Percentiles rank a stretch among this genome's conserved stretches.
Evolutionary conservation across 2,797 vertebrate genomes (phyloP).

Genomic region (Meda fulgida): DNA sequence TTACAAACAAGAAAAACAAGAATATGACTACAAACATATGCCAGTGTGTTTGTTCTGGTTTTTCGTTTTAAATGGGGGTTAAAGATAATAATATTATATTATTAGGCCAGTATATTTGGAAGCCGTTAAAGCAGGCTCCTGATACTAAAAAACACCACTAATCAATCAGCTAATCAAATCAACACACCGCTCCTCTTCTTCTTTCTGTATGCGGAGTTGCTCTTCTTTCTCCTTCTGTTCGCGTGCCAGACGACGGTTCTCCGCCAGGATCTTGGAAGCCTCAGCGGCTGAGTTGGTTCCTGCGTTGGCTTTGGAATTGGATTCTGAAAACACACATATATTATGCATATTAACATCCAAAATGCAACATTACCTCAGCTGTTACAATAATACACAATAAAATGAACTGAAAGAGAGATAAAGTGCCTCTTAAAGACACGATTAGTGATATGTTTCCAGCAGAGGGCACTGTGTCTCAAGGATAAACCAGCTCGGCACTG

Average conservation of each 20-base stretch:
- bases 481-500: conserved; percentile 45
- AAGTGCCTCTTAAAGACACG: not conserved
- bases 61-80: not conserved
- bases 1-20: conserved; percentile 29
- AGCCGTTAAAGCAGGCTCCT: not conserved
- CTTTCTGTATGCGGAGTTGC: conserved; percentile 81
- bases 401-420: not conserved
- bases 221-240: conserved; percentile 88
- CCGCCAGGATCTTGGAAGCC: conserved; percentile 87
- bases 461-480: conserved; percentile 68
- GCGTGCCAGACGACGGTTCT: conserved; percentile 86
- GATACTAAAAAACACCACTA: conserved; percentile 77
- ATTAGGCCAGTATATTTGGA: not conserved
- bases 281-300: conserved; percentile 86
- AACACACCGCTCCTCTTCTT: conserved; percentile 87
- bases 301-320: conserved; percentile 74
- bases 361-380: not conserved
- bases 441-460: conserved; percentile 61
- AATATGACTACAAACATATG: not conserved
- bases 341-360: not conserved
- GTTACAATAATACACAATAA: not conserved
- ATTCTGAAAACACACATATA: conserved; percentile 62
- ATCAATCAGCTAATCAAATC: too few species aligned
- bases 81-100: not conserved
- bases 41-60: not conserved